Evolutionary conservation across 2,113 vertebrate species (phyloP), one percentile per base, ranked within the genome.

Genomic region (Opisthocomus hoazin): DNA sequence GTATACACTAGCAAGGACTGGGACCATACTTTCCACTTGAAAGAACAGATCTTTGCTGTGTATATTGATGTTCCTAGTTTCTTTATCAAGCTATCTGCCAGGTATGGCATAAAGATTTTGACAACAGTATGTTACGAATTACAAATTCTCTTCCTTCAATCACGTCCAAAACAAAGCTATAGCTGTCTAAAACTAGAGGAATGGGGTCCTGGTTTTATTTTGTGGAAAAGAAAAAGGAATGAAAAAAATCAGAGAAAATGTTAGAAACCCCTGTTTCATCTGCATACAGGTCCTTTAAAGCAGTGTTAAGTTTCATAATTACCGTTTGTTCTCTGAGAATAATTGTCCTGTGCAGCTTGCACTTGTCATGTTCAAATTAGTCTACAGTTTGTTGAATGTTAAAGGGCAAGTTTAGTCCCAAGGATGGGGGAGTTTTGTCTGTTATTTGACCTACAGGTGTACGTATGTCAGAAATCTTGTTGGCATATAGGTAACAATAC

Each of bases 261-360:
- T 46, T 63, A 16, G 2, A 90, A 84, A 45, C 5, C 5, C 10
- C 37, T 88, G 18, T 71, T 69, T 96, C 26, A 53, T 39, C 30
- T 86, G 36, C n/a, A 45, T 18, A 0, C 5, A 2, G 2, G 17
- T 94, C 60, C 41, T 97, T 88, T 65, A 94, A 97, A 96, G 43
- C 18, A 64, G 29, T 80, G 9, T 88, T 93, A 78, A 88, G 36
- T 84, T 93, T 94, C 69, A 24, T 48, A 34, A 66, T 92, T 94
- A 84, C 92, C 82, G 65, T 79, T 93, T 93, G 79, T 93, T 89
- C 39, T 90, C 20, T 87, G 69, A 68, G 70, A 95, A 48, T 53
- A 87, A 81, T 75, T n/a, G 81, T 75, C 58, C 45, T 21, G 10
- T 89, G 85, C 58, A 69, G 53, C 45, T 83, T 90, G 41, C 84